A percentile compares a stretch with the other conserved stretches of the same genome.
phyloP scores from a whole-genome alignment of 2,113 vertebrate species.

The Polypterus senegalus region DNA sequence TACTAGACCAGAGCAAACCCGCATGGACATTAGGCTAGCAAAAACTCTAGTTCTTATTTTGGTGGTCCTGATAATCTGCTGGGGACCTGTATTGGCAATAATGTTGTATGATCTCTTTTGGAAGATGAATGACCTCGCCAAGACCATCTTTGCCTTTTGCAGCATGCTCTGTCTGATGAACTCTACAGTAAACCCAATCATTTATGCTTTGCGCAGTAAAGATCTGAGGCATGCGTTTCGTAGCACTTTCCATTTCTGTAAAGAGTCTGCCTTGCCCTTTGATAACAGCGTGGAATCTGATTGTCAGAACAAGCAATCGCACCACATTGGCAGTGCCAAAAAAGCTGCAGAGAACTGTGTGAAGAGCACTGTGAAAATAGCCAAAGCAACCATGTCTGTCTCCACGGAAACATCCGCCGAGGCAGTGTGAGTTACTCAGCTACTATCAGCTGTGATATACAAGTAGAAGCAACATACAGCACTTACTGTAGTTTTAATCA shows the following conservation, averaged over 20 bases:
- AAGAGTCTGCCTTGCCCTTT: slow-evolving; percentile 71
- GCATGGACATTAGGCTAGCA: slow-evolving; percentile 96
- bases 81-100: slow-evolving; percentile 93
- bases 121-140: slow-evolving; percentile 89
- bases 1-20: slow-evolving; percentile 82
- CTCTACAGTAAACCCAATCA: slow-evolving; percentile 95
- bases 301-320: slow-evolving; percentile 78
- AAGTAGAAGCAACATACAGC: no score
- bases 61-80: slow-evolving; percentile 93
- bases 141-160: slow-evolving; percentile 96
- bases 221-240: slow-evolving; percentile 91
- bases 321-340: slow-evolving; percentile 70
- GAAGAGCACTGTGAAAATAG: slow-evolving; percentile 98
- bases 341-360: slow-evolving; percentile 91
- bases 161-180: slow-evolving; percentile 95
- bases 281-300: slow-evolving; percentile 97
- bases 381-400: slow-evolving; percentile 98
- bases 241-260: slow-evolving; percentile 78
- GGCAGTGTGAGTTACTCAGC: slow-evolving; percentile 63
- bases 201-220: slow-evolving; percentile 94
- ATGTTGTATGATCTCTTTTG: slow-evolving; percentile 98
- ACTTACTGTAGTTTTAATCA: neutral
- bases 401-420: slow-evolving; percentile 96
- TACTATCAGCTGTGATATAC: neutral
- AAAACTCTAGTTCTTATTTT: slow-evolving; percentile 96